Conservation (phyloP, 2,797 vertebrate genomes). For the Phoxinus dragarum region DNA sequence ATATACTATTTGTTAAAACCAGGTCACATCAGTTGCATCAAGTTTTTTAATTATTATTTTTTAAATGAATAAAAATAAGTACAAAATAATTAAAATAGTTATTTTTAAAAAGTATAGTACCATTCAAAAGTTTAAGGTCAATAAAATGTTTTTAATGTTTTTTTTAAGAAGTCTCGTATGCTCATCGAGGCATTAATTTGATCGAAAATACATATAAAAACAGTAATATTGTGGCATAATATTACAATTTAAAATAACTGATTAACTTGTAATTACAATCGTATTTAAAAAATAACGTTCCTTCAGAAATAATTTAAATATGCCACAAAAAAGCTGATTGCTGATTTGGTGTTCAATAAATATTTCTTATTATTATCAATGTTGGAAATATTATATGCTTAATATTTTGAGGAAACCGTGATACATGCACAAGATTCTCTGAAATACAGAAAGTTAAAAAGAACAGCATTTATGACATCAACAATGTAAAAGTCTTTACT, state of each 20-base stretch:
- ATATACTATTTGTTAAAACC: not conserved
- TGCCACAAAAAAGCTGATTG: too few species aligned
- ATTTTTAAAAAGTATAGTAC: not conserved
- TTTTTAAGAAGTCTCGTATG: not conserved
- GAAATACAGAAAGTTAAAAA: not conserved
- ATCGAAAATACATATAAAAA: not conserved
- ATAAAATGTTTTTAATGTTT: not conserved
- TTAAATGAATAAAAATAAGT: not conserved
- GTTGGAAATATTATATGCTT: not conserved
- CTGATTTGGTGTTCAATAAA: not conserved
- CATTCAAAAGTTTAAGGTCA: not conserved
- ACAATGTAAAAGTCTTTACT: not conserved
- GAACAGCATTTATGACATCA: not conserved
- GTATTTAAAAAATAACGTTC: not conserved
- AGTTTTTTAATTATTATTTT: not conserved
- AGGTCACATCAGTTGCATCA: not conserved
- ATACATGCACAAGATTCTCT: not conserved
- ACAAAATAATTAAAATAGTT: not conserved
- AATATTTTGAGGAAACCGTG: not conserved
- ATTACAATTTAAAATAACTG: not conserved
- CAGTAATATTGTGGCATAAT: not conserved
- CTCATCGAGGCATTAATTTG: not conserved
- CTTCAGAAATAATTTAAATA: not conserved
- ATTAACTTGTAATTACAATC: not conserved
- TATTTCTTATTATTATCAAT: not conserved